Base-by-base conservation (phyloP, 2,888 invertebrate species). In the Acronicta leporina region DNA sequence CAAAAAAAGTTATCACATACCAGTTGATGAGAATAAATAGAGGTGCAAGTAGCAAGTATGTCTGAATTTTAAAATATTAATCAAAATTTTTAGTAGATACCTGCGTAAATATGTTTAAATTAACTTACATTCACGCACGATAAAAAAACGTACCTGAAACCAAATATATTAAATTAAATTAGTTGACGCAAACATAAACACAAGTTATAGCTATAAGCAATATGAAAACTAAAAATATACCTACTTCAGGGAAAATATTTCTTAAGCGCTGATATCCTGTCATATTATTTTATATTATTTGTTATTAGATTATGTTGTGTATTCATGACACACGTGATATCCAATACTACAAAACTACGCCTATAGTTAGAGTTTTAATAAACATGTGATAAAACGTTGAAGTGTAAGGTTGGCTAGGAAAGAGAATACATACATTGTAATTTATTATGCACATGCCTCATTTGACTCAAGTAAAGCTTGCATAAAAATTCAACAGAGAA, bases 211-310 rank as follows among this genome's bases (percentile, higher is more conserved):
- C 52, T 44, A 55, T 16, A 72, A 60, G 41, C 66, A 65, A 68
- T 64, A 58, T 45, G 52, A 59, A 69, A 63, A 69, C 45, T 52
- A 64, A 56, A 58, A 62, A 73, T 63, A 64, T 65, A 20, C 20
- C 2, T 20, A 3, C 33, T 57, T 60, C 62, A 68, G 46, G 59
- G 53, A 66, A 71, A 68, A 77, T 71, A 67, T 71, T 71, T 46
- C 63, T 61, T 64, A 68, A 60, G 56, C 63, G 27, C 55, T 77
- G 69, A 75, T 75, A 75, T 69, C 68, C 65, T 63, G 72, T 74
- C 59, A 77, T 77, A 72, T 76, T 72, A 68, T 72, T 75, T 64
- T 76, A 72, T 77, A 68, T 75, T 72, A 63, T 74, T 52, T 59
- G n/a, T 20, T 52, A 58, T 67, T 77, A 74, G 67, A 67, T 63